Conservation (phyloP, 1,140 invertebrate genomes). For the Drosophila arawakana region DNA sequence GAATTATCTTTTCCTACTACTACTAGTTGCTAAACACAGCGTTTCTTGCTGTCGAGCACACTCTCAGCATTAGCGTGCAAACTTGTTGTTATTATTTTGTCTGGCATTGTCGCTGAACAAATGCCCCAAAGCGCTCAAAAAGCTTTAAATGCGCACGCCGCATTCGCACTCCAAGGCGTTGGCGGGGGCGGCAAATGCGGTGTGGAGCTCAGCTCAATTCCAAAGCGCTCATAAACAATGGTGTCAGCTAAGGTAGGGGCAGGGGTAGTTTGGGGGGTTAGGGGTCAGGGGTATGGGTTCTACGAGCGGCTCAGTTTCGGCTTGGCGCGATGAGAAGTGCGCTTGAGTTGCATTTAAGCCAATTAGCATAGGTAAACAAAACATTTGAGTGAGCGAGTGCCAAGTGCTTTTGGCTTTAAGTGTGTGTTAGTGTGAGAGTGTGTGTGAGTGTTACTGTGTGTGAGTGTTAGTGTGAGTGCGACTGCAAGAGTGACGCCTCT, state of each 20-base stretch:
- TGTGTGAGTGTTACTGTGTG: slow-evolving; percentile 7
- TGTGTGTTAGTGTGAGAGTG: slow-evolving; percentile 8
- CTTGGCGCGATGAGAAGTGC: slow-evolving; percentile 73
- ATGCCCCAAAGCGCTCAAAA: slow-evolving; percentile 79
- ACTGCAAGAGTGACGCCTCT: slow-evolving; percentile 49
- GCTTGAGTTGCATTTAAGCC: slow-evolving; percentile 82
- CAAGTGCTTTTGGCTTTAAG: slow-evolving; percentile 67
- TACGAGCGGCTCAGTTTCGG: slow-evolving; percentile 57
- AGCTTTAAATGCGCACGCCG: slow-evolving; percentile 72
- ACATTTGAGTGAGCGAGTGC: slow-evolving; percentile 78
- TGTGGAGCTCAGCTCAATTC: slow-evolving; percentile 59
- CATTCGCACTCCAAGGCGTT: slow-evolving; percentile 21
- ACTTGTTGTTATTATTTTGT: slow-evolving; percentile 29
- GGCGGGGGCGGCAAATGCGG: neutral
- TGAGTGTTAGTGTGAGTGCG: neutral
- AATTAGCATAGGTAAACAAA: slow-evolving; percentile 83
- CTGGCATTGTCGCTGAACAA: slow-evolving; percentile 70
- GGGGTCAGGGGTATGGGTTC: neutral
- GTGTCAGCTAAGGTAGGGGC: slow-evolving; percentile 15
- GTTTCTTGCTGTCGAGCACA: neutral
- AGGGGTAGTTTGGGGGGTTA: neutral
- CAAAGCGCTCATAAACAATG: slow-evolving; percentile 74
- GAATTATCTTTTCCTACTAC: too few species aligned
- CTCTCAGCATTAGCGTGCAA: neutral
- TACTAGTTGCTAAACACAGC: too few species aligned